Evolutionary conservation across 2,888 invertebrate genomes (phyloP), one percentile per base, ranked within the genome.

Genomic region (Zhengitettix transpicula): DNA sequence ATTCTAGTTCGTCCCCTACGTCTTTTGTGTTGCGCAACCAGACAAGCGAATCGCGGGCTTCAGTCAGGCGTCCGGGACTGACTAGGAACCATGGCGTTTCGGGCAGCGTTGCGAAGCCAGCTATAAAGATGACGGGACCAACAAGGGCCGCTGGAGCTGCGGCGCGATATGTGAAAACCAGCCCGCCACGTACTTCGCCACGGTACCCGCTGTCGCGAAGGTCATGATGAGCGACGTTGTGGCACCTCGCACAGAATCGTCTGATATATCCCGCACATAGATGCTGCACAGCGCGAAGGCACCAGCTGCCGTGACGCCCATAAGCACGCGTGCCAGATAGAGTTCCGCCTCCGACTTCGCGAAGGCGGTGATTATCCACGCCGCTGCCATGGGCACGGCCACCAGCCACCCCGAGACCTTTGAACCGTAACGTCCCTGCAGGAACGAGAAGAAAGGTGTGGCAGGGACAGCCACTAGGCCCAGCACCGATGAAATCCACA

Each of bases 401-500:
- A 58, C 47, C 41, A 61, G n/a, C 42, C 52, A 56, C 17, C 61
- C 61, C 1, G 56, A 28, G 9, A 42, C 9, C 55, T 58, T 58
- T 10, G 58, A 44, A 28, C 61, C 58, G 17, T 40, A 40, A 15
- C 52, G 16, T 14, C 51, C 40, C 42, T 41, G 42, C 10, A 58
- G 44, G 17, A 42, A 11, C 15, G 47, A 42, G 58, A 55, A 61
- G 15, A 56, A 3, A 11, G 61, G 61, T 44, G 42, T 42, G 40
- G 56, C 47, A 16, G 52, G 3, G 63, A 81, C 72, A 0, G 79
- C 81, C 2, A 80, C 78, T 11, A 82, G 65, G 16, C 79, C 77
- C 1, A 81, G 75, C 2, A 79, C 68, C 51, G 79, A 80, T 0
- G 78, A 79, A 9, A 83, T 67, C 71, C 82, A 74, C 0, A 81